These are phyloP conservation scores for Mimas tiliae DNA, from an alignment of 2,888 invertebrate species.

Conservation along the genomic window DNA sequence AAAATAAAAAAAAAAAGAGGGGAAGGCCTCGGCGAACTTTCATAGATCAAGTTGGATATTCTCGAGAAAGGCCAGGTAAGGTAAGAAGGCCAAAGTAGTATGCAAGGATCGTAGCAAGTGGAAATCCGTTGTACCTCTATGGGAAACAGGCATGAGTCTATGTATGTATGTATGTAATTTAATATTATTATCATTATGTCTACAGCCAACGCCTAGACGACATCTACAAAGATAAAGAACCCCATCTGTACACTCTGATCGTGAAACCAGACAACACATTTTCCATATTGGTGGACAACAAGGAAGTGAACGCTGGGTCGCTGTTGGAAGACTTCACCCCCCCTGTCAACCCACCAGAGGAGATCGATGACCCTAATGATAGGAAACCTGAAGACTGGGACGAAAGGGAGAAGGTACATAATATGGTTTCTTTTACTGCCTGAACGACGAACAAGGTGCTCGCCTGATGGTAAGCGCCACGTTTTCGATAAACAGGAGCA, in stretches of 20 bases:
- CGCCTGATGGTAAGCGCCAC: too few relatives aligned
- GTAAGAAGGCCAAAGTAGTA: too few relatives aligned
- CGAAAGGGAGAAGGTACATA: constrained; percentile 87
- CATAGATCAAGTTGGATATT: too few relatives aligned
- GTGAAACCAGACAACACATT: constrained; percentile 98
- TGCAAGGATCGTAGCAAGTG: too few relatives aligned
- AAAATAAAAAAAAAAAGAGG: too few relatives aligned
- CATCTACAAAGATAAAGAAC: constrained; percentile 95
- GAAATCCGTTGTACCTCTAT: too few relatives aligned
- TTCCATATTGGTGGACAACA: constrained; percentile 94
- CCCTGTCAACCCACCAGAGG: constrained; percentile 96
- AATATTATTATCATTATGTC: too few relatives aligned
- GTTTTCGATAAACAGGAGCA: too few relatives aligned
- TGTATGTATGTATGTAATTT: too few relatives aligned
- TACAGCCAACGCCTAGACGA: constrained; percentile 91
- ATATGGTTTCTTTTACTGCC: not conserved
- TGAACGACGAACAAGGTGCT: not conserved
- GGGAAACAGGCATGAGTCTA: too few relatives aligned
- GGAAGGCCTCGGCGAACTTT: too few relatives aligned
- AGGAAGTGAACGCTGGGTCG: constrained; percentile 93
- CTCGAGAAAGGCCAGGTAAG: too few relatives aligned
- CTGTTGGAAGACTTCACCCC: constrained; percentile 96
- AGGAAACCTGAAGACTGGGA: constrained; percentile 97
- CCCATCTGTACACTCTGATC: constrained; percentile 98
- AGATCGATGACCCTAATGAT: constrained; percentile 96